These are phyloP conservation scores for Gymnopithys bicolor DNA, from an alignment of 2,797 vertebrate genomes.

Conservation along the genomic window DNA sequence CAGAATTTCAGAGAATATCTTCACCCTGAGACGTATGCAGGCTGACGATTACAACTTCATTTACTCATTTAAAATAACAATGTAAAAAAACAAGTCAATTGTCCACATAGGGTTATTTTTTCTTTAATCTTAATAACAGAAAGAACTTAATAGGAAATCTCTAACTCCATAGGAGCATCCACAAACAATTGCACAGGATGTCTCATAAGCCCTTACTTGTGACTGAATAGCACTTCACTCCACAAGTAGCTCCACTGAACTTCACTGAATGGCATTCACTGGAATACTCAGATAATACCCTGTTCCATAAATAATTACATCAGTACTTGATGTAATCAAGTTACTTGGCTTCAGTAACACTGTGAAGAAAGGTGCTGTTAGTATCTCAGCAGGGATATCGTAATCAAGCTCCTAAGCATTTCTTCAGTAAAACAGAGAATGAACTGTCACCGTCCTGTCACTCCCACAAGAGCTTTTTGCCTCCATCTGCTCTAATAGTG, in stretches of 20 bases:
- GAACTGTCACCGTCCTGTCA: neutral
- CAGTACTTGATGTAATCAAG: neutral
- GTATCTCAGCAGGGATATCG: neutral
- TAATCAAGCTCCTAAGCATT: neutral
- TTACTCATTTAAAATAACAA: conserved; percentile 5
- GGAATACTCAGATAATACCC: neutral
- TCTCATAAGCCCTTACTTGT: neutral
- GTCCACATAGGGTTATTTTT: neutral
- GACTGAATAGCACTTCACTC: conserved; percentile 15
- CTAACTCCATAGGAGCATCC: neutral
- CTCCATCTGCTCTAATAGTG: neutral
- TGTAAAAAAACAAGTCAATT: neutral
- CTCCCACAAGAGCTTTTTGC: neutral
- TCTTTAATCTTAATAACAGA: neutral
- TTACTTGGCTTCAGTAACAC: neutral
- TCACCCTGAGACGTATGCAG: neutral
- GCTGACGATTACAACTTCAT: neutral
- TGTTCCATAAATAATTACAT: conserved; percentile 25
- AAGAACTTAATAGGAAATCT: neutral
- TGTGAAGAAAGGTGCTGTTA: conserved; percentile 26
- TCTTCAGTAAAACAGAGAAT: neutral
- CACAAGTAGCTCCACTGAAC: conserved; percentile 15
- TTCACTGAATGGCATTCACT: neutral
- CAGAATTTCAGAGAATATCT: neutral
- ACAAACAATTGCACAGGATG: neutral